These are phyloP conservation scores for Myotis davidii DNA, from an alignment of 2,113 vertebrate genomes.

Conservation along the genomic window DNA sequence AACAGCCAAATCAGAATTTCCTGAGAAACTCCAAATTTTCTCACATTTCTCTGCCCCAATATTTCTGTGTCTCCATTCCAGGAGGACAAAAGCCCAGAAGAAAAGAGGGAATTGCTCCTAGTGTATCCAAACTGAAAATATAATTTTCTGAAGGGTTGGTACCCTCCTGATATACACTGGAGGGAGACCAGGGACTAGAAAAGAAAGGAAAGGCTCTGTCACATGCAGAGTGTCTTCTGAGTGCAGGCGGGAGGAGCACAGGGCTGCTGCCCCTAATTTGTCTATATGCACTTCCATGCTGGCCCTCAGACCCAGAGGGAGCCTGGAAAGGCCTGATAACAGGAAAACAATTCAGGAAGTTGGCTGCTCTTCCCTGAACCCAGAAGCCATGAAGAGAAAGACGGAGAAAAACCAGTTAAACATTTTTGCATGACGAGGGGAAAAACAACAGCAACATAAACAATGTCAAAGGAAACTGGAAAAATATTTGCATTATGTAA, in stretches of 20 bases:
- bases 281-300: neutral
- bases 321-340: neutral
- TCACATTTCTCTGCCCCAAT: neutral
- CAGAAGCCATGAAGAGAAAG: neutral
- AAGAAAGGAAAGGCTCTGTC: neutral
- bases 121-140: neutral
- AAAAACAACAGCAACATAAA: neutral
- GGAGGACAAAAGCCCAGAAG: neutral
- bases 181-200: neutral
- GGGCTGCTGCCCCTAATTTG: neutral
- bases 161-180: neutral
- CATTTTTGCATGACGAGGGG: neutral
- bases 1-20: neutral
- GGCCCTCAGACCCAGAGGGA: neutral
- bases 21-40: neutral
- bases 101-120: neutral
- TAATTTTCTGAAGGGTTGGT: neutral
- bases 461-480: neutral
- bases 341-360: neutral
- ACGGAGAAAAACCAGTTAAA: neutral
- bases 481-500: neutral
- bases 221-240: neutral
- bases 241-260: accelerated
- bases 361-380: neutral
- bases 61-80: neutral